Conservation (phyloP, 2,113 vertebrate genomes). For the Dinomys branickii region DNA sequence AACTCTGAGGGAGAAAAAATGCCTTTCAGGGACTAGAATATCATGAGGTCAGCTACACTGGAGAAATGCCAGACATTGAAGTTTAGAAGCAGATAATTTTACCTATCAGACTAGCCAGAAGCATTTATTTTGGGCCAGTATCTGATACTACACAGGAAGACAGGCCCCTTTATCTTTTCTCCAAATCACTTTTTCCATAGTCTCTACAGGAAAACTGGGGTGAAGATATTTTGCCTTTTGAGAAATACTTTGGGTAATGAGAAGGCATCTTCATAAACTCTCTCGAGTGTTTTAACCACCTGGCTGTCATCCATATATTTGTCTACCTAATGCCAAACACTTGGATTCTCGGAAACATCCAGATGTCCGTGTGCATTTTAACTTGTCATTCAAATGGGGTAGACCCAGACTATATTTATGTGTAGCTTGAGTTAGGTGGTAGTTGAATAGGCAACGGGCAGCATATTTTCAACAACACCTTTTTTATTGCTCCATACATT, state of each 20-base stretch:
- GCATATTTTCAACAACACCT: conserved; percentile 68
- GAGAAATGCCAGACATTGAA: conserved; percentile 74
- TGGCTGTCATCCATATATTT: conserved; percentile 66
- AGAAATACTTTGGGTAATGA: conserved; percentile 62
- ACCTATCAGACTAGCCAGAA: conserved; percentile 73
- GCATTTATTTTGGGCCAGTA: conserved; percentile 68
- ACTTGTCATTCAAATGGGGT: conserved; percentile 48
- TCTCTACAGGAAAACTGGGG: conserved; percentile 59
- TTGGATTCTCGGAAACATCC: conserved; percentile 69
- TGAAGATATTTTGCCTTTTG: conserved; percentile 66
- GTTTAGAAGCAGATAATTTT: conserved; percentile 77
- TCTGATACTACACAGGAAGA: conserved; percentile 77
- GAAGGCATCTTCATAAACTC: conserved; percentile 62
- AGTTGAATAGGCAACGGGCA: neutral
- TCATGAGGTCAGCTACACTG: conserved; percentile 70
- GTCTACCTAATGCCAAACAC: conserved; percentile 72
- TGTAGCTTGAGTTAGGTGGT: conserved; percentile 22
- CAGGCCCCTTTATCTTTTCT: conserved; percentile 70
- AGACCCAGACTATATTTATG: neutral
- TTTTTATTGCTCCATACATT: conserved; percentile 52
- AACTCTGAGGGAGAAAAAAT: conserved; percentile 50
- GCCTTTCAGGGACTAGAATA: conserved; percentile 49
- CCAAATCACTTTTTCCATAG: conserved; percentile 68
- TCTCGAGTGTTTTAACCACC: conserved; percentile 54
- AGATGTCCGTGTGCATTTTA: conserved; percentile 51